Evolutionary conservation across 2,888 invertebrate genomes (phyloP).

Genomic region (Folsomia candida): DNA sequence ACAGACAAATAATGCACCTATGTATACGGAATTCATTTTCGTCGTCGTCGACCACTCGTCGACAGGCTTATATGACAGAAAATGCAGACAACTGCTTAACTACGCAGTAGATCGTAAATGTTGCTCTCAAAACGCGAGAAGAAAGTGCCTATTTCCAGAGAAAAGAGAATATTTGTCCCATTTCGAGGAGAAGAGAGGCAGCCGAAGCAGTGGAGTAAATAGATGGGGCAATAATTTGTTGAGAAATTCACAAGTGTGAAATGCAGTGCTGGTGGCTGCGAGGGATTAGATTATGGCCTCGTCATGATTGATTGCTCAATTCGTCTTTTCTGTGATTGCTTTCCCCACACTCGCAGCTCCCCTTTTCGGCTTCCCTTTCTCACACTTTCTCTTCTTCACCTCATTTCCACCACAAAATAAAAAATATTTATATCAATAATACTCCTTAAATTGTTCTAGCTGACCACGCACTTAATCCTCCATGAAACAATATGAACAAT

Average conservation of each 20-base stretch:
- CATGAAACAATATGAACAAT: too few relatives aligned
- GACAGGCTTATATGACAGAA: too few relatives aligned
- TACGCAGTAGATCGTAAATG: too few relatives aligned
- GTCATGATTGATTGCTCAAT: conserved; percentile 43
- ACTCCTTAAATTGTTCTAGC: too few relatives aligned
- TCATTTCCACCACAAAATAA: too few relatives aligned
- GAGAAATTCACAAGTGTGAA: conserved; percentile 42
- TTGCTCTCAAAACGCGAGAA: too few relatives aligned
- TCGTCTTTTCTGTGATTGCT: conserved; percentile 31
- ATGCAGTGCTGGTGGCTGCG: conserved; percentile 20
- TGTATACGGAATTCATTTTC: too few relatives aligned
- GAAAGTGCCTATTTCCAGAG: neutral
- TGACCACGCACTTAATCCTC: too few relatives aligned
- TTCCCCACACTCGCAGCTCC: neutral
- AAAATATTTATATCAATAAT: too few relatives aligned
- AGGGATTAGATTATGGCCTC: conserved; percentile 40
- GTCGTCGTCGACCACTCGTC: too few relatives aligned
- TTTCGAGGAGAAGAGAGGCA: neutral
- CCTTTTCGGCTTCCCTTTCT: neutral
- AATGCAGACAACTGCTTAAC: too few relatives aligned
- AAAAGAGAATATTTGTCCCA: neutral
- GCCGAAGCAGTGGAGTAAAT: conserved; percentile 17
- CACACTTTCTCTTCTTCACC: neutral
- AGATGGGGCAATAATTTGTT: conserved; percentile 31
- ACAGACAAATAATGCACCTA: too few relatives aligned